These are phyloP conservation scores for Amphilophus citrinellus DNA, from an alignment of 2,113 vertebrate species.

Conservation along the genomic window DNA sequence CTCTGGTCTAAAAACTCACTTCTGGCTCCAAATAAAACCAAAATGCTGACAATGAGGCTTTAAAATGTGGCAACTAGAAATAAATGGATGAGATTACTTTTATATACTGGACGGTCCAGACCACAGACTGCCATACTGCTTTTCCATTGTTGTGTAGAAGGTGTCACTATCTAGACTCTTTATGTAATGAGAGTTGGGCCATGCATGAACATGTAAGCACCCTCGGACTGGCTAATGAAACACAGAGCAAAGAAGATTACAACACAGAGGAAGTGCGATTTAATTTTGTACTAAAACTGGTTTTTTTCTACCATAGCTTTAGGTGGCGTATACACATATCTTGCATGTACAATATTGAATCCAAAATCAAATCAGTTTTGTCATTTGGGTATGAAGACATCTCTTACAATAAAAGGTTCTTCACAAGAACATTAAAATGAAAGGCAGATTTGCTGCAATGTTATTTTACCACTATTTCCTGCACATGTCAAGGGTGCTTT, in stretches of 20 bases:
- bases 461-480: not conserved
- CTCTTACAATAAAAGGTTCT: not conserved
- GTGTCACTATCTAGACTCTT: rapidly evolving
- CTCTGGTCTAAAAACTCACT: not conserved
- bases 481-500: not conserved
- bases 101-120: not conserved
- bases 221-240: not conserved
- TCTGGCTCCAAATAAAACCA: not conserved
- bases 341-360: not conserved
- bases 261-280: not conserved
- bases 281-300: not conserved
- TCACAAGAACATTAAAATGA: not conserved
- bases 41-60: no score
- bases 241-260: not conserved
- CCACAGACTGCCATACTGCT: not conserved
- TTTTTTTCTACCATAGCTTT: not conserved
- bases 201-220: not conserved
- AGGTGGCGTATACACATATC: not conserved
- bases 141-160: not conserved
- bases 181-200: not conserved
- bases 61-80: not conserved
- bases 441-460: not conserved
- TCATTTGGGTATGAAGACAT: not conserved
- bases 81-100: not conserved
- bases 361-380: not conserved